Conservation (phyloP, 1,140 invertebrate species). For the Phocides pigmalion region DNA sequence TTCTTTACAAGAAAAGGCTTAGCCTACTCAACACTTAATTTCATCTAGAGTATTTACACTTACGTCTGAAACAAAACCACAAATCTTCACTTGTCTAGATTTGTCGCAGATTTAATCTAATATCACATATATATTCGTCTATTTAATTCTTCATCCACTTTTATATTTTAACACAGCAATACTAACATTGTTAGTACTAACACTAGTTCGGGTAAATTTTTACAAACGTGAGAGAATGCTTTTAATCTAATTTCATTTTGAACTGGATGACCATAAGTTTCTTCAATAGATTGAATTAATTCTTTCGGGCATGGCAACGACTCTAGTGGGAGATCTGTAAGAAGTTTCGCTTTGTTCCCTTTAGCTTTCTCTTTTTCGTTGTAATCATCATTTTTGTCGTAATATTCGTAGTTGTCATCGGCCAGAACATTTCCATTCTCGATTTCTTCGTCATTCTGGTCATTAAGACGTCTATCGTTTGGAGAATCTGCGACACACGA, state of each 20-base stretch:
- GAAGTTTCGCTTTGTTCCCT: slow-evolving; percentile 59
- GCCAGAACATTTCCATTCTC: slow-evolving; percentile 55
- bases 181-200: slow-evolving; percentile 49
- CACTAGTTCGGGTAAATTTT: slow-evolving; percentile 49
- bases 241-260: slow-evolving; percentile 77
- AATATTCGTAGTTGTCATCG: slow-evolving; percentile 73
- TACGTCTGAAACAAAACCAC: slow-evolving; percentile 21
- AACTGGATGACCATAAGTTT: slow-evolving; percentile 71
- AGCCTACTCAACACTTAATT: slow-evolving; percentile 45
- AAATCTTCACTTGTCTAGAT: slow-evolving; percentile 45
- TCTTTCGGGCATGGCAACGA: slow-evolving; percentile 74
- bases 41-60: slow-evolving; percentile 40
- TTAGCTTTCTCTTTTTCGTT: slow-evolving; percentile 57
- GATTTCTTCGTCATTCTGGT: slow-evolving; percentile 50
- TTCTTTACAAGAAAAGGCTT: slow-evolving; percentile 38
- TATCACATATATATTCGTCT: slow-evolving; percentile 74
- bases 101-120: slow-evolving; percentile 63
- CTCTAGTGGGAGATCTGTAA: slow-evolving; percentile 69
- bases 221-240: slow-evolving; percentile 59
- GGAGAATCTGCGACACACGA: slow-evolving; percentile 78
- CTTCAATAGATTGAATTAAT: slow-evolving; percentile 69
- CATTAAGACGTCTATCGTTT: slow-evolving; percentile 52
- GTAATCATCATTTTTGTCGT: slow-evolving; percentile 70
- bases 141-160: slow-evolving; percentile 36
- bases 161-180: slow-evolving; percentile 57